Percentiles rank a stretch among this genome's conserved stretches.
phyloP scores from a whole-genome alignment of 2,888 invertebrate species.

The Reticulitermes lucifugus region DNA sequence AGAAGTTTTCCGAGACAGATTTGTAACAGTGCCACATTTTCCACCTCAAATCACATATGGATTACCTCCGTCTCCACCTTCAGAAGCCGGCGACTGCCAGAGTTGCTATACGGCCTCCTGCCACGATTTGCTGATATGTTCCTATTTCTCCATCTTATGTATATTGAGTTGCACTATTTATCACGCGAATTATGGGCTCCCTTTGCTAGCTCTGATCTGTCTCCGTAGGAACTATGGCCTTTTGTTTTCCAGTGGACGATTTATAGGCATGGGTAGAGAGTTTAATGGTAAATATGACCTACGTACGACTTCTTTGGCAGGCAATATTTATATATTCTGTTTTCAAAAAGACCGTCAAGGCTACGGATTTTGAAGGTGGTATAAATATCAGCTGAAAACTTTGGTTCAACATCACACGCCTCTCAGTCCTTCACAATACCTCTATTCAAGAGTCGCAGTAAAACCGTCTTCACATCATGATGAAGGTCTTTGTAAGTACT shows the following conservation, averaged over 20 bases:
- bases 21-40: too few species aligned
- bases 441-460: neutral
- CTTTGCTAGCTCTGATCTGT: neutral
- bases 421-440: neutral
- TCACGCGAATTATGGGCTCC: neutral
- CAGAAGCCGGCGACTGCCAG: too few species aligned
- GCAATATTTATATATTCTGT: neutral
- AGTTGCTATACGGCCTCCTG: too few species aligned
- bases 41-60: too few species aligned
- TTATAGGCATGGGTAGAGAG: too few species aligned
- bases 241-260: neutral
- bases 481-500: constrained; percentile 4
- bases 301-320: neutral
- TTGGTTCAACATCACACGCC: neutral
- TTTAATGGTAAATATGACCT: neutral
- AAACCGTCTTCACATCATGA: neutral
- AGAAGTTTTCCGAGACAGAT: too few species aligned
- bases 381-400: neutral
- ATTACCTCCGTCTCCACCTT: too few species aligned
- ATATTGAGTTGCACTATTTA: neutral
- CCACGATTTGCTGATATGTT: too few species aligned
- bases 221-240: neutral
- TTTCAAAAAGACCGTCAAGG: neutral
- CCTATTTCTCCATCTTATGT: neutral
- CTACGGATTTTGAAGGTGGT: neutral